These are phyloP conservation scores for Sorex araneus DNA, from an alignment of 2,113 vertebrate species.

Conservation along the genomic window DNA sequence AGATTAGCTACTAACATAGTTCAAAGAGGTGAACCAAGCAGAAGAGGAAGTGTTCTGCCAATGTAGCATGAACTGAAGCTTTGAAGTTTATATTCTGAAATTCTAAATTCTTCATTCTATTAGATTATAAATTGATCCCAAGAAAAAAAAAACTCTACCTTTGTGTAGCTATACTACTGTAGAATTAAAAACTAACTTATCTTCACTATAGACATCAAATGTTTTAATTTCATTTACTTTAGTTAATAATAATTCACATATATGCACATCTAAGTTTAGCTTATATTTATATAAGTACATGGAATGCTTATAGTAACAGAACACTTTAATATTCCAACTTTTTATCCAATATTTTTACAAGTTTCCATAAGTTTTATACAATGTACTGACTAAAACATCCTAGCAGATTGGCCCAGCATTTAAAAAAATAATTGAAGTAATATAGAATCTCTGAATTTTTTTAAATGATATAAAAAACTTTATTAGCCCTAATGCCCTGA, in stretches of 20 bases:
- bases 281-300: neutral
- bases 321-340: neutral
- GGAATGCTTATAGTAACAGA: neutral
- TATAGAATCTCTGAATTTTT: neutral
- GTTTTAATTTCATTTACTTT: neutral
- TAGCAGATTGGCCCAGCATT: too few species aligned
- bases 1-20: constrained; percentile 73
- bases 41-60: constrained; percentile 62
- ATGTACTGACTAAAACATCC: too few species aligned
- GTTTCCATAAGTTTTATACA: neutral
- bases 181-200: constrained; percentile 69
- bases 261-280: neutral
- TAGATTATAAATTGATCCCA: constrained; percentile 62
- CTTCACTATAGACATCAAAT: constrained; percentile 64
- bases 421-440: constrained; percentile 3
- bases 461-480: neutral
- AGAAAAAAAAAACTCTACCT: constrained; percentile 12
- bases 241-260: neutral
- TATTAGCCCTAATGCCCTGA: too few species aligned
- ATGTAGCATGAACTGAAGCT: constrained; percentile 52
- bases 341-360: neutral
- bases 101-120: constrained; percentile 58
- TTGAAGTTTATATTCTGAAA: constrained; percentile 76
- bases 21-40: constrained; percentile 62
- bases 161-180: constrained; percentile 31